Evolutionary conservation across 1,140 invertebrate genomes (phyloP), one percentile per base, ranked within the genome.

Genomic region (Triops cancriformis): DNA sequence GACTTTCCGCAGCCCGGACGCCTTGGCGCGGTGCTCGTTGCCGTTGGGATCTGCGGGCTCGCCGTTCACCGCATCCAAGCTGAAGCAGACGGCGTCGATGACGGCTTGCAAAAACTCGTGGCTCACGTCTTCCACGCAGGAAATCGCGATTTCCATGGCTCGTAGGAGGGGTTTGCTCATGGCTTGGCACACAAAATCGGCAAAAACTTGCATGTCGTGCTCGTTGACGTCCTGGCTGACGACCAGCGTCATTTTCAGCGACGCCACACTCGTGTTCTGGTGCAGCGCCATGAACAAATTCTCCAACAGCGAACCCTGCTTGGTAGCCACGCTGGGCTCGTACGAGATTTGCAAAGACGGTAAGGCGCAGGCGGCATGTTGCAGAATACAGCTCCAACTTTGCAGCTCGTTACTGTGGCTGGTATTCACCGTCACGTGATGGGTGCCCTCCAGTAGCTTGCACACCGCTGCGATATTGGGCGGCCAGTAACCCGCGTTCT

Each of bases 141-240:
- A 87, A 78, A 87, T 85, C 77, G 86, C 85, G 27, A 88, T 82
- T 79, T 88, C 87, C 73, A 88, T 86, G 72, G 84, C 85, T 81
- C 85, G 83, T 31, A 87, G 82, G 42, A 83, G 82, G 42, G 85
- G 84, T 79, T 87, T 87, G 18, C 83, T 79, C n/a, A 87, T 81
- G 0, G 85, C 83, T 28, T 82, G 85, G 43, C 84, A 83, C n/a
- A 87, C 82, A 79, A 86, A 86, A 18, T 82, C 83, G 18, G 86
- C 86, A 18, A 87, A 76, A 73, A 83, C 81, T 26, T 83, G 82
- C 14, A 86, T 85, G 75, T 87, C 86, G 27, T 83, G 81, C 1
- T 83, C 82, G 0, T 84, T 84, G 72, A 86, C 85, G 75, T 87
- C 86, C 51, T 86, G 86, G 1, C 86, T 86, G 0, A 87, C 80